Conservation (phyloP, 2,797 vertebrate genomes). For the Oreochromis grahami region DNA sequence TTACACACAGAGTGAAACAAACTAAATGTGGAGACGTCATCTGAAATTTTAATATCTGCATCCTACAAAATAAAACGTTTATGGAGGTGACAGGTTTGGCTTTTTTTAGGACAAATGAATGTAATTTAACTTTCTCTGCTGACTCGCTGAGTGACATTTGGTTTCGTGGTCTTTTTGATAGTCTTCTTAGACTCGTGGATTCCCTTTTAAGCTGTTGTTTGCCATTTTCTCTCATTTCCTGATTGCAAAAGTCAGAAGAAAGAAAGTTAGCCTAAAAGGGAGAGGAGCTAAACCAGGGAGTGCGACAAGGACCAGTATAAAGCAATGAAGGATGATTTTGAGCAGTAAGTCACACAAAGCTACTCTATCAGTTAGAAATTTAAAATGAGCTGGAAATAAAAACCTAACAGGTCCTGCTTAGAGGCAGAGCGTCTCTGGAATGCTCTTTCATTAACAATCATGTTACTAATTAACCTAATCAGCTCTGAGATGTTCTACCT, state of each 20-base stretch:
- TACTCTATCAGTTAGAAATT: not conserved
- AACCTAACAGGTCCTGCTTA: not conserved
- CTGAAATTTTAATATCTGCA: not conserved
- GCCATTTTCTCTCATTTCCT: not conserved
- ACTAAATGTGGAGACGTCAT: not conserved
- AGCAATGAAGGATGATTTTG: not conserved
- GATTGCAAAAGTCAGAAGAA: not conserved
- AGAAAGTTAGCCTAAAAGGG: not conserved
- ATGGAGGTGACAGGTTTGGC: not conserved
- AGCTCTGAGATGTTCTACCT: not conserved
- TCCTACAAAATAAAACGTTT: not conserved
- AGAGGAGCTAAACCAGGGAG: not conserved
- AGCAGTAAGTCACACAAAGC: not conserved
- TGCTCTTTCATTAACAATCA: not conserved
- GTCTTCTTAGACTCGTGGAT: rapidly evolving
- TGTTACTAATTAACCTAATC: not conserved
- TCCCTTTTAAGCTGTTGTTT: not conserved
- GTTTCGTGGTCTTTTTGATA: not conserved
- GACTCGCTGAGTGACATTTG: not conserved
- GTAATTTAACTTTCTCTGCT: not conserved
- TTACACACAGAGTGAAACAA: not conserved
- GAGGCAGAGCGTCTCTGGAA: not conserved
- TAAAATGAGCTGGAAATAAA: not conserved
- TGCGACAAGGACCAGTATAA: not conserved
- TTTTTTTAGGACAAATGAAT: not conserved